These are phyloP conservation scores for Medauroidea extradentata DNA, from an alignment of 1,140 invertebrate species.

Conservation along the genomic window DNA sequence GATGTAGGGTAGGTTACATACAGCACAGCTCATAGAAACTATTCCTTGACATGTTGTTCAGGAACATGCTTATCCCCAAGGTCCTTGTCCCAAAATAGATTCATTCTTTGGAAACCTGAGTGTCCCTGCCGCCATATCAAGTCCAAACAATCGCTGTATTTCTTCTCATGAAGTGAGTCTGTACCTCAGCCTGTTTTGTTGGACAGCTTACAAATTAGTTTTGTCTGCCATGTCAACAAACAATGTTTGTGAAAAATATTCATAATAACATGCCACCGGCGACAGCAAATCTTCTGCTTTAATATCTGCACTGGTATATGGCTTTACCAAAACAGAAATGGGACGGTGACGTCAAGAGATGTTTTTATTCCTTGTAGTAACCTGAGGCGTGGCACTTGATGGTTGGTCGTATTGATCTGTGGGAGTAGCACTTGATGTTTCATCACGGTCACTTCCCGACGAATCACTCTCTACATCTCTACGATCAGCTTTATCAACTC, in stretches of 20 bases:
- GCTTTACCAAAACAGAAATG: not conserved
- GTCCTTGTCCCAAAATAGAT: conserved; percentile 14
- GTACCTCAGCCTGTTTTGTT: not conserved
- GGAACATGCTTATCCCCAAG: conserved; percentile 5
- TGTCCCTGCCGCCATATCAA: conserved; percentile 16
- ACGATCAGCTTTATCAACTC: not conserved
- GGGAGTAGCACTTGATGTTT: not conserved
- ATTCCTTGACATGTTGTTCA: conserved; percentile 2
- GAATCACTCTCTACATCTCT: not conserved
- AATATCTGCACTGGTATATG: not conserved
- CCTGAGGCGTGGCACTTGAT: not conserved
- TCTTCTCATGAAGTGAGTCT: conserved; percentile 11
- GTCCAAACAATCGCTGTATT: conserved; percentile 18
- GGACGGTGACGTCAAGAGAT: not conserved
- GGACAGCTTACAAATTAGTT: conserved; percentile 9
- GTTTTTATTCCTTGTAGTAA: not conserved
- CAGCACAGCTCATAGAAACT: too few species aligned
- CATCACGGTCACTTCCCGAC: not conserved
- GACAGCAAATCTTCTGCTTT: not conserved
- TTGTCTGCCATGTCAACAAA: not conserved
- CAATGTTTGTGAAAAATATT: not conserved
- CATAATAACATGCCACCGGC: conserved; percentile 2
- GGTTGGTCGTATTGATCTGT: not conserved
- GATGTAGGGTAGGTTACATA: too few species aligned
- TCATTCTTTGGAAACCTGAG: conserved; percentile 15